These are phyloP conservation scores for Recurvirostra avosetta DNA, from an alignment of 2,113 vertebrate species.

Conservation along the genomic window DNA sequence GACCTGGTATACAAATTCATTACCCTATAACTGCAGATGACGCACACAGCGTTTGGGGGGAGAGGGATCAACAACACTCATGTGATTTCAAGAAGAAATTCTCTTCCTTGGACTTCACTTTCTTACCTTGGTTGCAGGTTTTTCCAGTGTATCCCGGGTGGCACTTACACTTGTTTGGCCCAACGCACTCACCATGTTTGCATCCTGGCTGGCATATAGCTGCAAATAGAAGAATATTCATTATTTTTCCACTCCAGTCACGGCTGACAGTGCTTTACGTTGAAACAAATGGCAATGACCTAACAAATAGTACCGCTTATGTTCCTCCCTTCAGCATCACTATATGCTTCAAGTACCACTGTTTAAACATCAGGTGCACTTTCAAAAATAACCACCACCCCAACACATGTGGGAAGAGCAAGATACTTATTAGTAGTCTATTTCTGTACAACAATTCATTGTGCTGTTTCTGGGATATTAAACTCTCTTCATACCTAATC, in stretches of 20 bases:
- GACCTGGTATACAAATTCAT: neutral
- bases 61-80: neutral
- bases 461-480: neutral
- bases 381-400: neutral
- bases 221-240: slow-evolving; percentile 61
- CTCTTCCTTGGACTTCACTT: neutral
- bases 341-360: neutral
- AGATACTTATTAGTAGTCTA: neutral
- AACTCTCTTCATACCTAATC: neutral
- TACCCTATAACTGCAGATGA: neutral
- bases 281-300: neutral
- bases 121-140: slow-evolving; percentile 96
- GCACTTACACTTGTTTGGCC: slow-evolving; percentile 96
- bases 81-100: neutral
- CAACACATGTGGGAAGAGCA: neutral
- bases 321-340: neutral
- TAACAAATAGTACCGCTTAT: neutral
- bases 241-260: neutral
- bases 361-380: neutral
- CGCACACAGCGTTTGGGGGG: neutral
- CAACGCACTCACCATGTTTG: slow-evolving; percentile 93
- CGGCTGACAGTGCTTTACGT: neutral
- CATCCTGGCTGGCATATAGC: slow-evolving; percentile 93
- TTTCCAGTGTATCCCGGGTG: slow-evolving; percentile 92
- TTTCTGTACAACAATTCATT: neutral